phyloP scores from a whole-genome alignment of 2,113 vertebrate species.

The Calyptomena viridis region DNA sequence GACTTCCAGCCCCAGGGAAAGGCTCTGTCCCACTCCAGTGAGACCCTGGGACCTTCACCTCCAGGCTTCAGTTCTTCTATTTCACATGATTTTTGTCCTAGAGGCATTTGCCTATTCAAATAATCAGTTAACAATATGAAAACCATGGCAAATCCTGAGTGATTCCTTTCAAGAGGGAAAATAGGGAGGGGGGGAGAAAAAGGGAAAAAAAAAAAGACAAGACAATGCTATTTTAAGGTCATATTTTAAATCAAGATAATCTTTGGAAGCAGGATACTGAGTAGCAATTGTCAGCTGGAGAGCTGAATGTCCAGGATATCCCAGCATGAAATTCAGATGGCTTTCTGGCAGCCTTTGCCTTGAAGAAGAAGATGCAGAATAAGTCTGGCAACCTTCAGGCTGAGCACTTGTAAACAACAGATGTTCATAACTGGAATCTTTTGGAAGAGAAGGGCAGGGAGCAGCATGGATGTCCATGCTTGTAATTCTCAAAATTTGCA shows the following conservation, averaged over 20 bases:
- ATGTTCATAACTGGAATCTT: slow-evolving; percentile 74
- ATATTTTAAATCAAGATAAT: slow-evolving; percentile 47
- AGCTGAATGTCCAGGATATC: slow-evolving; percentile 63
- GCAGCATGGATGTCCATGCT: slow-evolving; percentile 51
- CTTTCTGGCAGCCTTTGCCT: slow-evolving; percentile 66
- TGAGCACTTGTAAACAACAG: slow-evolving; percentile 79
- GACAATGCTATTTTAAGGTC: slow-evolving; percentile 11
- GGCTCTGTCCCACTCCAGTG: too few relatives aligned
- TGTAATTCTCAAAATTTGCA: slow-evolving; percentile 58
- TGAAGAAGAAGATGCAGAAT: slow-evolving; percentile 65
- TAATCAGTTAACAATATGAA: neutral
- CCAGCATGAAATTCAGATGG: slow-evolving; percentile 71
- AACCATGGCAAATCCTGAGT: neutral
- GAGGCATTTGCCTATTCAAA: neutral
- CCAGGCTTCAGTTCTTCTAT: neutral
- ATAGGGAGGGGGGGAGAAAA: too few relatives aligned
- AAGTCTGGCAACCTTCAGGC: slow-evolving; percentile 74
- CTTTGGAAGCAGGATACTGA: slow-evolving; percentile 28
- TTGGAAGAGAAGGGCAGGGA: slow-evolving; percentile 50
- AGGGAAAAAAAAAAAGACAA: too few relatives aligned
- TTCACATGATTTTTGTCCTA: neutral
- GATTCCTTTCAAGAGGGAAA: neutral
- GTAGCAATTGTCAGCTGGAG: slow-evolving; percentile 62
- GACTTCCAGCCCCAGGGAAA: neutral
- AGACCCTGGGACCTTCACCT: neutral